Evolutionary conservation across 2,113 vertebrate genomes (phyloP).

Genomic region (Mola mola): DNA sequence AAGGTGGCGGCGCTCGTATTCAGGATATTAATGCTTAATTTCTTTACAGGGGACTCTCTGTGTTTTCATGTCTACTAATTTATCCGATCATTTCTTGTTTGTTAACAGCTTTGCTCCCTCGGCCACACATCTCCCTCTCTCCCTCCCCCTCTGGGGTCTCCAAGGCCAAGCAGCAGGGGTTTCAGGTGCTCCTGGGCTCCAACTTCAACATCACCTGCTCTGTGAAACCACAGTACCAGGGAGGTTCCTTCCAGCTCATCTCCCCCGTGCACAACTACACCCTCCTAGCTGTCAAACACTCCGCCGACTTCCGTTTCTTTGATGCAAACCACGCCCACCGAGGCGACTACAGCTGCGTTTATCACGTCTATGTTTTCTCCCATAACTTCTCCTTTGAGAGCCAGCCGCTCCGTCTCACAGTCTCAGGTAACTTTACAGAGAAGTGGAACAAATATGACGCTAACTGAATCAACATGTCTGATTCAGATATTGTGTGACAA

Average conservation of each 20-base stretch:
- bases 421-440: constrained; percentile 11
- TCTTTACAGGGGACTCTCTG: too few relatives aligned
- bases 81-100: background rate
- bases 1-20: too few relatives aligned
- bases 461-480: too few relatives aligned
- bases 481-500: background rate
- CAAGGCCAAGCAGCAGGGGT: background rate
- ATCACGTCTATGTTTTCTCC: constrained; percentile 3
- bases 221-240: constrained; percentile 5
- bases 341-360: constrained; percentile 24
- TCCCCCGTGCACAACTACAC: background rate
- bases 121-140: constrained; percentile 1
- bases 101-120: constrained; percentile 1
- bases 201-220: constrained; percentile 30
- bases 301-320: constrained; percentile 14
- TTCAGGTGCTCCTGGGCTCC: constrained; percentile 6
- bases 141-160: background rate
- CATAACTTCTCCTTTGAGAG: constrained; percentile 25
- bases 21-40: too few relatives aligned
- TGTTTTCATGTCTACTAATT: too few relatives aligned
- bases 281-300: constrained; percentile 19
- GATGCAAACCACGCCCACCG: constrained; percentile 6
- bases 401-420: background rate
- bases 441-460: background rate
- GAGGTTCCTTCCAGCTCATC: constrained; percentile 37